Base-by-base conservation (phyloP, 2,113 vertebrate genomes). In the Cettia cetti region DNA sequence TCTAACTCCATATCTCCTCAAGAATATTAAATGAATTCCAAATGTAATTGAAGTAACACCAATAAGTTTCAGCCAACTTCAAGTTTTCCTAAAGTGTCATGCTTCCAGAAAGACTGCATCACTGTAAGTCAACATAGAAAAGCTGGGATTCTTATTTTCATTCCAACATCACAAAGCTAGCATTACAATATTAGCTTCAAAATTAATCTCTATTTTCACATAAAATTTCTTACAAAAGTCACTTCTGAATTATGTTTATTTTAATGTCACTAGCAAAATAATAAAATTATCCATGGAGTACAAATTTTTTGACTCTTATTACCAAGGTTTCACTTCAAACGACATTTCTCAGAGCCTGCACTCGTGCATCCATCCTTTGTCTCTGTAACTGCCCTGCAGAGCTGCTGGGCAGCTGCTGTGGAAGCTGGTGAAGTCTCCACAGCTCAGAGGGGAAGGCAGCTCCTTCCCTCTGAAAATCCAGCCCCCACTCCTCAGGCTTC, bases 1-100 rank as follows among this genome's bases (percentile, higher is more conserved):
- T 63, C 17, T 52, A 26, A 72, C 6, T 3, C 5, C 4, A 2
- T 42, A 26, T 5, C 15, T 23, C 14, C 13, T 69, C 1, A 1
- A 26, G 75, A 82, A 52, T 44, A 44, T 21, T 24, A 52, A 42
- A 56, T 44, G 3, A 68, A 69, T 60, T 16, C 21, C 24, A 90
- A 79, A 85, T 22, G 11, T 42, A 72, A 26, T 7, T 64, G 18
- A 79, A 87, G 19, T 14, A 71, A 37, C 6, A 60, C 4, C 6
- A 64, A 26, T n/a, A 63, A 75, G 4, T 6, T 13, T 42, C 18
- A 49, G 82, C 52, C 8, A 69, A 31, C 10, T 45, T 85, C 21
- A 44, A 33, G 8, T 47, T 16, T 64, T 90, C n/a, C 31, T 71
- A 37, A 82, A 54, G 10, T n/a, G 7, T 18, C 23, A 26, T 65